Evolutionary conservation across 2,113 vertebrate species (phyloP).

Genomic region (Tylochromis polylepis): DNA sequence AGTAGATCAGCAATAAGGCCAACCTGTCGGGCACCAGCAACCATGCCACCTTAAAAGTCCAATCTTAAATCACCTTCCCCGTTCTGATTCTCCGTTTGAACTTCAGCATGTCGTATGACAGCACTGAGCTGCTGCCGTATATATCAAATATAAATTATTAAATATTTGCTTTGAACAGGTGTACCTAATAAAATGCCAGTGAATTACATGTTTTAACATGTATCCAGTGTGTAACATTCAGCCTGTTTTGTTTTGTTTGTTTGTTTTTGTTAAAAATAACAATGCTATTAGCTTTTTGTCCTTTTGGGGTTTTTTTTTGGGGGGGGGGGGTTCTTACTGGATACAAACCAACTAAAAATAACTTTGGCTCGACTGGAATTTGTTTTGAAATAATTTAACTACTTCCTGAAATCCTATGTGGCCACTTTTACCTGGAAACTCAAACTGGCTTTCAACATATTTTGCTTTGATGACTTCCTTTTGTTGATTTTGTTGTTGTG

Average conservation of each 20-base stretch:
- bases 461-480: not conserved
- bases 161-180: accelerated
- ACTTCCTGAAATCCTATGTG: not conserved
- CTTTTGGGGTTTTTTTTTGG: not conserved
- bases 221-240: not conserved
- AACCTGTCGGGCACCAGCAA: too few species aligned
- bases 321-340: too few species aligned
- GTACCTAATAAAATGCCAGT: not conserved
- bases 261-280: not conserved
- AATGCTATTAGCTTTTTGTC: not conserved
- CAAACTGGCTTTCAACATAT: not conserved
- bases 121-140: not conserved
- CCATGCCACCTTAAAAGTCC: not conserved
- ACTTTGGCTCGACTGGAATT: not conserved
- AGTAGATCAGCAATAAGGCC: not conserved
- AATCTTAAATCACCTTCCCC: not conserved
- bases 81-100: accelerated
- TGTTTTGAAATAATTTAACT: not conserved
- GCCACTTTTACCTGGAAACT: not conserved
- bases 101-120: not conserved
- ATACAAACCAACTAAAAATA: not conserved
- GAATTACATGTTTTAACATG: not conserved
- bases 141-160: not conserved
- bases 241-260: not conserved
- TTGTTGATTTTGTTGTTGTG: not conserved